Percentiles rank a stretch among this genome's conserved stretches.
These are phyloP conservation scores for Carassius carassius DNA, from an alignment of 2,113 vertebrate genomes.

Conservation along the genomic window DNA sequence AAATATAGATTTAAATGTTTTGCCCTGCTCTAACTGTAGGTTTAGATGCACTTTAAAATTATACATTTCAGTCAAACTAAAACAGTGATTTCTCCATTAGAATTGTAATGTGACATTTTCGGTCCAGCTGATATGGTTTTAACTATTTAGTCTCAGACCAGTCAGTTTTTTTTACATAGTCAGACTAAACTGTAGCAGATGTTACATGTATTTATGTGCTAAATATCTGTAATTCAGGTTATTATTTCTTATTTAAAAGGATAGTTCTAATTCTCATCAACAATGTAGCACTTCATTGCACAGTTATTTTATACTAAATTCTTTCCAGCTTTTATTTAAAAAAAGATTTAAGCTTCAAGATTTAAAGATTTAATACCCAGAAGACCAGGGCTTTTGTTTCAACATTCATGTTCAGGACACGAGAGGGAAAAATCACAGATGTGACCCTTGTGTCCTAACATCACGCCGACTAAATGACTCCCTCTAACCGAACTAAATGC, in stretches of 20 bases:
- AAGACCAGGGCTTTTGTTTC: background rate
- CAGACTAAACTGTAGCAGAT: background rate
- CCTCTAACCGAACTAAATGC: slow-evolving; percentile 13
- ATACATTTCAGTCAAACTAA: background rate
- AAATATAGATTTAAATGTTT: background rate
- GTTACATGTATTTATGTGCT: background rate
- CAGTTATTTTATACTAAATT: background rate
- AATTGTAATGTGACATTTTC: background rate
- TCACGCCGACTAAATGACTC: background rate
- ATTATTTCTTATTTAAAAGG: background rate
- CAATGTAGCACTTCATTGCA: background rate
- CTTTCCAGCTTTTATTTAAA: background rate
- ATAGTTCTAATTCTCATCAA: background rate
- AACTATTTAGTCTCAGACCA: background rate
- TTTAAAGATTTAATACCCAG: background rate
- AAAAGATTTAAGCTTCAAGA: slow-evolving; percentile 5
- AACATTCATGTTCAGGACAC: background rate
- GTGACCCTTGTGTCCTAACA: slow-evolving; percentile 6
- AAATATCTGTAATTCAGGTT: background rate
- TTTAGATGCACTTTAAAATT: background rate
- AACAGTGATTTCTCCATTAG: background rate
- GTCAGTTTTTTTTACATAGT: background rate
- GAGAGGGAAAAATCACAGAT: background rate
- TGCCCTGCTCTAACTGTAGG: background rate
- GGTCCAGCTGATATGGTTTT: background rate